Conservation (phyloP, 2,888 invertebrate species). For the Anagyrus pseudococci region DNA sequence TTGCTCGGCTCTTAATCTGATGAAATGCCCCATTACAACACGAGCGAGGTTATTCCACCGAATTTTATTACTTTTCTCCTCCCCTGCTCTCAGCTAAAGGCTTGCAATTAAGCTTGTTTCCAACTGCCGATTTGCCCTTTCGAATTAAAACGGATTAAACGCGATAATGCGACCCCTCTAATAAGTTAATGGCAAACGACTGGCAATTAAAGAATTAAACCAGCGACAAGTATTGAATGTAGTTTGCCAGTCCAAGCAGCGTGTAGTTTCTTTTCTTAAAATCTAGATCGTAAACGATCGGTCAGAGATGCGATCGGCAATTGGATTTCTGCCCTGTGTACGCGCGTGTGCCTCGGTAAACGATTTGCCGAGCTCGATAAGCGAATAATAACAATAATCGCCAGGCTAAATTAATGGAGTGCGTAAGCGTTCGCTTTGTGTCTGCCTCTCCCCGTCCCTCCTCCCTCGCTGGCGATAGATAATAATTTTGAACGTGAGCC, state of each 20-base stretch:
- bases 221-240: not conserved
- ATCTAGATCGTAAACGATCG: too few species aligned
- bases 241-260: not conserved
- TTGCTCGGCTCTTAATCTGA: too few species aligned
- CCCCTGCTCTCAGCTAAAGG: too few species aligned
- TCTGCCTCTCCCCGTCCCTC: not conserved
- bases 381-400: slow-evolving; percentile 6
- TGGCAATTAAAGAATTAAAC: not conserved
- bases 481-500: not conserved
- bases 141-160: not conserved
- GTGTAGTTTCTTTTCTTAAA: too few species aligned
- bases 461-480: not conserved
- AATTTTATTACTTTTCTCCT: too few species aligned
- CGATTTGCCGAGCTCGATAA: slow-evolving; percentile 9
- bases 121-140: too few species aligned
- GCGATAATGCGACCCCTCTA: not conserved
- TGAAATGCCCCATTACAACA: too few species aligned
- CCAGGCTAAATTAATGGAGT: slow-evolving; percentile 10
- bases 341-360: not conserved
- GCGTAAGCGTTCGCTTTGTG: slow-evolving; percentile 12
- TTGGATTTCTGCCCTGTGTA: slow-evolving; percentile 1
- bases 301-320: not conserved
- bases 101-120: too few species aligned
- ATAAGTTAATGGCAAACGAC: not conserved
- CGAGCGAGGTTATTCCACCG: too few species aligned